These are phyloP conservation scores for Eidolon dupreanum DNA, from an alignment of 2,797 vertebrate species.

Conservation along the genomic window DNA sequence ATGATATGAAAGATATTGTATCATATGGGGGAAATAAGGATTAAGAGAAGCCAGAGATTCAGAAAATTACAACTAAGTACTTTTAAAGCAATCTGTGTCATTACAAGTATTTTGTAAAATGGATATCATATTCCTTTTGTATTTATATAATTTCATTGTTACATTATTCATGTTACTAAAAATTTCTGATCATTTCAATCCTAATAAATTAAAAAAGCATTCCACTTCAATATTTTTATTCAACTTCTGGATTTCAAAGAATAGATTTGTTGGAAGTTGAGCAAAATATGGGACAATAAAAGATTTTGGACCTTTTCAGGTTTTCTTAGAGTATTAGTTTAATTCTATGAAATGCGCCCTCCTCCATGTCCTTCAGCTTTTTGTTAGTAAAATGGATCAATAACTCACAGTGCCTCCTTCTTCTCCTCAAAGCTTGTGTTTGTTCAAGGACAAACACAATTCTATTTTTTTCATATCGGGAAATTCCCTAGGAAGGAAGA, in stretches of 20 bases:
- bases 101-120: not conserved
- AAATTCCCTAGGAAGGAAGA: conserved; percentile 53
- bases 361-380: not conserved
- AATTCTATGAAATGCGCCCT: not conserved
- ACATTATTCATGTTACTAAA: not conserved
- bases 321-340: not conserved
- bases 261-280: not conserved
- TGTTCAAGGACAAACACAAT: not conserved
- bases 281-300: not conserved
- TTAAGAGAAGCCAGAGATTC: not conserved
- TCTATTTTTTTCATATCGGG: not conserved
- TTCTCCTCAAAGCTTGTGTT: not conserved
- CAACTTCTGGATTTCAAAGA: not conserved
- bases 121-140: not conserved
- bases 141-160: not conserved
- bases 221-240: not conserved
- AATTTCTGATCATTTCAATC: not conserved
- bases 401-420: not conserved
- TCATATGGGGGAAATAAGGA: not conserved
- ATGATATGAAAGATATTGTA: not conserved
- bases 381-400: not conserved
- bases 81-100: not conserved
- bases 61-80: not conserved
- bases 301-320: not conserved
- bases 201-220: not conserved